Evolutionary conservation across 2,888 invertebrate species (phyloP).

Genomic region (Dorcus parallelipipedus): DNA sequence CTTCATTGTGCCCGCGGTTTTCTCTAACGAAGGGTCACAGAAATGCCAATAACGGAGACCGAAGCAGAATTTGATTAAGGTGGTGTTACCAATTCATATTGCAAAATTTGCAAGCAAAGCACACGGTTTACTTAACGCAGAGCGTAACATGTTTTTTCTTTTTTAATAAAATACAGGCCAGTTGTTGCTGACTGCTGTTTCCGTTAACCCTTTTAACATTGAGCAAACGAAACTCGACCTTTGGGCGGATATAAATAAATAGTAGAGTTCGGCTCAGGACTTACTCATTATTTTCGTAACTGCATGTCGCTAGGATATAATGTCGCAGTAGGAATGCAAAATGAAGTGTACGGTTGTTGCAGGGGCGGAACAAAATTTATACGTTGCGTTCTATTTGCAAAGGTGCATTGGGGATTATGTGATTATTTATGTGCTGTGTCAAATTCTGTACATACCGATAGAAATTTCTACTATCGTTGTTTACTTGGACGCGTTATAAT

Average conservation of each 20-base stretch:
- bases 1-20: conserved; percentile 23
- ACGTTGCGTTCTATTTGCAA: conserved; percentile 8
- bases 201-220: not conserved
- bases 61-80: conserved; percentile 6
- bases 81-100: not conserved
- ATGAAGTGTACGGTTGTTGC: conserved; percentile 12
- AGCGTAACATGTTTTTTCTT: not conserved
- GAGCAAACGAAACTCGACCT: not conserved
- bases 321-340: conserved; percentile 13
- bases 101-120: not conserved
- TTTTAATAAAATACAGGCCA: not conserved
- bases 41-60: conserved; percentile 20
- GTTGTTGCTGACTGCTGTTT: not conserved
- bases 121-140: not conserved
- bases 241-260: not conserved
- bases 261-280: not conserved
- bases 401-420: conserved; percentile 7
- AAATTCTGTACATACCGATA: not conserved
- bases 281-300: conserved; percentile 1
- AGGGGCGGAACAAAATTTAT: conserved; percentile 14
- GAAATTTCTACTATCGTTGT: not conserved
- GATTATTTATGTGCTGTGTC: conserved; percentile 11
- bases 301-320: conserved; percentile 11
- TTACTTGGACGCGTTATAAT: not conserved
- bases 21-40: conserved; percentile 24